phyloP scores from a whole-genome alignment of 2,888 invertebrate genomes.

The Parasteatoda lunata region DNA sequence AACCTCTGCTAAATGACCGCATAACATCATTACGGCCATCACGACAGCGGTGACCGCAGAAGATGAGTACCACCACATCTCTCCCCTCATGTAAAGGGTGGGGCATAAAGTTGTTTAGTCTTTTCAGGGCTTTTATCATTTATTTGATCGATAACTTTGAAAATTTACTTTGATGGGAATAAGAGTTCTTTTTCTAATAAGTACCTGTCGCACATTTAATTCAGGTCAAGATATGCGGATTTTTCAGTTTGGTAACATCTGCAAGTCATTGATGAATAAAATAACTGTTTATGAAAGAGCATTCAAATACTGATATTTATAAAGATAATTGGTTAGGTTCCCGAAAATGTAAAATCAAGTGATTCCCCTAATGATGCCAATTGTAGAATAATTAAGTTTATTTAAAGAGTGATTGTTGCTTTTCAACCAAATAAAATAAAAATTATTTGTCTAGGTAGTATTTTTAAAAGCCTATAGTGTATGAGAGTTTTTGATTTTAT shows the following conservation, averaged over 20 bases:
- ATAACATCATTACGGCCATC: constrained; percentile 20
- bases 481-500: no score
- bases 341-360: no score
- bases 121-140: constrained; percentile 22
- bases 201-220: constrained; percentile 33
- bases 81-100: constrained; percentile 26
- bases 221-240: background rate
- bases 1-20: constrained; percentile 36
- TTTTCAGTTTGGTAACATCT: background rate
- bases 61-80: constrained; percentile 29
- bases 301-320: background rate
- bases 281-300: background rate
- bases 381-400: no score
- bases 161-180: constrained; percentile 44
- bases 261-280: background rate
- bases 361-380: no score
- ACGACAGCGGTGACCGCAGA: constrained; percentile 23
- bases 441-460: no score
- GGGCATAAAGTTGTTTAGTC: constrained; percentile 19
- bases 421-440: no score
- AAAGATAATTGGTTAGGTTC: no score
- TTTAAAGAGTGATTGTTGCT: no score
- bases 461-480: no score
- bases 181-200: constrained; percentile 28
- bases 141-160: constrained; percentile 59